Conservation (phyloP, 2,113 vertebrate species). For the Archilochus colubris region DNA sequence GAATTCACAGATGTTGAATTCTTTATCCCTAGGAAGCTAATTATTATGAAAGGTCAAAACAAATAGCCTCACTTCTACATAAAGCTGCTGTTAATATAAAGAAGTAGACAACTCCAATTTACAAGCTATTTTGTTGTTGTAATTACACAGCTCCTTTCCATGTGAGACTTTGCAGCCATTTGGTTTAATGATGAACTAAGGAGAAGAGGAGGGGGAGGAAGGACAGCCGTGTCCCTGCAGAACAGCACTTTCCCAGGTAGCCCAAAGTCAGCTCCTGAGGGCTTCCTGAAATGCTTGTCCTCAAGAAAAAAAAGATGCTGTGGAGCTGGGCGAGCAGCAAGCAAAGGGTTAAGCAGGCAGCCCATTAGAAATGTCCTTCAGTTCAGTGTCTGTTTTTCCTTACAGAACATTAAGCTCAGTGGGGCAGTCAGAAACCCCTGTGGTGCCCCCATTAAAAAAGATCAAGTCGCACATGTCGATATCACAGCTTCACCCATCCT, state of each 20-base stretch:
- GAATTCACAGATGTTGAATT: conserved; percentile 45
- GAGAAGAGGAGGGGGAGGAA: conserved; percentile 48
- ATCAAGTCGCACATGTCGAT: conserved; percentile 84
- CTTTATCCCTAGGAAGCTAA: conserved; percentile 58
- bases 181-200: conserved; percentile 44
- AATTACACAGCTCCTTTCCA: conserved; percentile 65
- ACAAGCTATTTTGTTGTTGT: conserved; percentile 68
- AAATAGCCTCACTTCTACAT: conserved; percentile 35
- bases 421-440: conserved; percentile 82
- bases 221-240: background rate
- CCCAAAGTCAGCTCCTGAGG: background rate
- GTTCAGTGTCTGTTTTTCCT: conserved; percentile 80
- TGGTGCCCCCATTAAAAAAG: conserved; percentile 84
- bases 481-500: conserved; percentile 79
- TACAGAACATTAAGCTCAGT: conserved; percentile 86
- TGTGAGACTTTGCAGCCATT: conserved; percentile 38
- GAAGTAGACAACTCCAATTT: conserved; percentile 59
- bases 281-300: conserved; percentile 37
- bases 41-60: conserved; percentile 70
- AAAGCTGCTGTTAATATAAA: conserved; percentile 44
- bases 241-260: background rate
- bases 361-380: conserved; percentile 82
- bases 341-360: conserved; percentile 77
- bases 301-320: rapidly evolving
- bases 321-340: background rate